Conservation (phyloP, 1,140 invertebrate genomes). For the Kradibia gibbosae region DNA sequence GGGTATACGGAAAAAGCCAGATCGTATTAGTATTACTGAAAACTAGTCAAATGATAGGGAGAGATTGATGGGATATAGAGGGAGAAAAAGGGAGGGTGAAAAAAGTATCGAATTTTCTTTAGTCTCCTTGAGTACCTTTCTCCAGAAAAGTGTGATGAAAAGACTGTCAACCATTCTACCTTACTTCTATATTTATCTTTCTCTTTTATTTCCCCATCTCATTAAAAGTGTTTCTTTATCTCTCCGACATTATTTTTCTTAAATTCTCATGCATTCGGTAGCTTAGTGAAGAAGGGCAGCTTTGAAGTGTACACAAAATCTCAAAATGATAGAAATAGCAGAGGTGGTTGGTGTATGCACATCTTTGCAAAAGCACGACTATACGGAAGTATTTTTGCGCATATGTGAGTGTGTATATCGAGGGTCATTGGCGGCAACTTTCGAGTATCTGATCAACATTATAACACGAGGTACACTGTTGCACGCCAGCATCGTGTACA, state of each 20-base stretch:
- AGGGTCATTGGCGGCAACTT: not conserved
- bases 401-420: not conserved
- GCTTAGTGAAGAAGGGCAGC: not conserved
- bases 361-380: not conserved
- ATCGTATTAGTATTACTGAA: not conserved
- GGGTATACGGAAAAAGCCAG: conserved; percentile 1
- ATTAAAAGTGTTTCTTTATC: not conserved
- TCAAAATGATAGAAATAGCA: too few species aligned
- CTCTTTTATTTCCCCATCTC: not conserved
- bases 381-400: not conserved
- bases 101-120: not conserved
- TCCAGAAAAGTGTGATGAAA: conserved; percentile 8
- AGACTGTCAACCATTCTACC: not conserved
- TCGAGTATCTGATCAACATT: conserved; percentile 29
- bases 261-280: conserved; percentile 1
- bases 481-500: not conserved
- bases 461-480: conserved; percentile 5
- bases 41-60: not conserved
- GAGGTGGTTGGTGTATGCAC: too few species aligned
- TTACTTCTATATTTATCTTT: not conserved
- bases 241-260: not conserved
- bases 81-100: not conserved
- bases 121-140: conserved; percentile 3
- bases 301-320: conserved; percentile 9
- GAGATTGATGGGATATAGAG: not conserved